Evolutionary conservation across 2,888 invertebrate genomes (phyloP), one percentile per base, ranked within the genome.

Genomic region (Pseudococcus jackbeardsleyi): DNA sequence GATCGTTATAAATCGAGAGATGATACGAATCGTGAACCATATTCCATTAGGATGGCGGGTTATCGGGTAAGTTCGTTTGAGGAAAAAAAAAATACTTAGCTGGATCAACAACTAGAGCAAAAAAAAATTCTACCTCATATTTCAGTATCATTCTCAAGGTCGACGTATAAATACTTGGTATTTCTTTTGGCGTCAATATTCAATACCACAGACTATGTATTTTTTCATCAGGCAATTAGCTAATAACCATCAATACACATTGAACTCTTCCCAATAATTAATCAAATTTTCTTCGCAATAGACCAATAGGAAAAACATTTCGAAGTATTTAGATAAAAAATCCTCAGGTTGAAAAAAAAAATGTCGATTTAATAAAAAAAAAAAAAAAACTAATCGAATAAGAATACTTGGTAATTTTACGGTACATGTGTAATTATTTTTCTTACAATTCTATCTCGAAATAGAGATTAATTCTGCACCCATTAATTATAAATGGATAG

Each of bases 91-190:
- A n/a, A 54, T 17, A 54, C 15, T 19, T 59, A n/a, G 19, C 19
- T 59, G 59, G 19, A 59, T 59, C 59, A n/a, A 59, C 59, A 59
- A 59, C 19, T 59, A 19, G 59, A 59, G 59, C 59, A 59, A 59
- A 19, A 59, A 59, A 59, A 59, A 59, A 59, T 19, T 59, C 19
- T 59, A 59, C 59, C 59, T 59, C 59, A 59, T 59, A 59, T 59
- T 59, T 59, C 19, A 59, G 59, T 59, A 59, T 59, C 59, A 59
- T 19, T 59, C 59, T 59, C 59, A 59, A 59, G 59, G 59, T 59
- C 19, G 19, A 59, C 19, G 59, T 59, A 59, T 8, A 9, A 59
- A n/a, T 8, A 59, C 59, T 50, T 50, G 15, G 50, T 17, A 17
- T 50, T 50, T 50, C 50, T 33, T 50, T 12, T 50, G 17, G 50